Evolutionary conservation across 2,113 vertebrate genomes (phyloP).

Genomic region (Pandion haliaetus): DNA sequence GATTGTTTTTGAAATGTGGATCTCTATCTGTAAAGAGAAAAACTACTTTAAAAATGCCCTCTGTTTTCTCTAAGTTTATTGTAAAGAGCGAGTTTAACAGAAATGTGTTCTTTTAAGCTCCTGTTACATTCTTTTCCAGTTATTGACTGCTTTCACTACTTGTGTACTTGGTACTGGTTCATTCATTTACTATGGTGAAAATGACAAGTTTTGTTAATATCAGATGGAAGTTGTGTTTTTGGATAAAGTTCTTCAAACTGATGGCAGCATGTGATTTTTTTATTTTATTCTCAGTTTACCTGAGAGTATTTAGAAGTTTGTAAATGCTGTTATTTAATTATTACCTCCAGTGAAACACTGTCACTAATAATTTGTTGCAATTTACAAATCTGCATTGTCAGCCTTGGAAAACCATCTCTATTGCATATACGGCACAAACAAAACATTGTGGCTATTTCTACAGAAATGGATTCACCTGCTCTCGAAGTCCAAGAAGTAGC

Average conservation of each 20-base stretch:
- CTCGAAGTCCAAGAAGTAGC: background rate
- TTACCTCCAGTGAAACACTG: background rate
- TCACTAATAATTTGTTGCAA: background rate
- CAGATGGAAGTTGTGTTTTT: conserved; percentile 4
- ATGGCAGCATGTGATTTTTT: background rate
- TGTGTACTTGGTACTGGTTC: background rate
- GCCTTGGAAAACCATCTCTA: background rate
- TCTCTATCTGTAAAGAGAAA: background rate
- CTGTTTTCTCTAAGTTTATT: conserved; percentile 21
- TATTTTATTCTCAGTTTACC: background rate
- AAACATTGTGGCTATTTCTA: background rate
- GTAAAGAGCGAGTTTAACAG: background rate
- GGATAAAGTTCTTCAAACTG: conserved; percentile 41
- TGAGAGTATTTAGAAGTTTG: background rate
- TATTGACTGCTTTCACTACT: background rate
- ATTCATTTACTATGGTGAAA: conserved; percentile 36
- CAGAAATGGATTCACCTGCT: background rate
- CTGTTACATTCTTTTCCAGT: background rate
- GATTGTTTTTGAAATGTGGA: background rate
- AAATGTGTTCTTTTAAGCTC: conserved; percentile 27
- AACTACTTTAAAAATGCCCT: background rate
- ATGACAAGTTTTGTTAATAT: conserved; percentile 43
- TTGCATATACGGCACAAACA: background rate
- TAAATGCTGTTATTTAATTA: background rate
- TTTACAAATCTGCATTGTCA: background rate